Evolutionary conservation across 2,888 invertebrate genomes (phyloP), one percentile per base, ranked within the genome.

Genomic region (Apodemia zela): DNA sequence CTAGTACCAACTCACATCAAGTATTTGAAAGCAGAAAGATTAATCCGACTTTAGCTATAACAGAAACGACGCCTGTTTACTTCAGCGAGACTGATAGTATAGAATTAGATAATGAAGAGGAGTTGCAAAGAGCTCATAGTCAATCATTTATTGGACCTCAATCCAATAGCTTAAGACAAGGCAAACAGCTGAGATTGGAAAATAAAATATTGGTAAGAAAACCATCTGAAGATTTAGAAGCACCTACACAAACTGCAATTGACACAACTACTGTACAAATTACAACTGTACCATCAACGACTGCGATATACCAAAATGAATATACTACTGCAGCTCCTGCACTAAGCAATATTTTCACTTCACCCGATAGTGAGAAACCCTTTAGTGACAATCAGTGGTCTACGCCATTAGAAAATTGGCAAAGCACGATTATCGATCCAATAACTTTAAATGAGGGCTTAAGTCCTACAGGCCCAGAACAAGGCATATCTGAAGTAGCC

Each of bases 401-500:
- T 1, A 89, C 80, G 51, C 85, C 82, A 47, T 89, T 79, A 63
- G 87, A 87, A 38, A 86, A 94, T 59, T 95, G 94, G 95, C 93
- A 94, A 63, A 94, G 94, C 60, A 94, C 96, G 0, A 93, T 94
- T 11, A 65, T 75, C 1, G 95, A 96, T 79, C 96, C 96, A 0
- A 91, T 94, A 38, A 94, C 94, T 29, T 93, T 96, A 17, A 96
- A 96, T 74, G 94, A 95, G 65, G 94, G 93, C 0, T 75, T 95
- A 10, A 89, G 87, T 66, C 84, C 91, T 0, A 78, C 82, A n/a
- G 82, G 76, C 1, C 73, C 74, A 2, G 87, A 87, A 49, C 76
- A 78, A 62, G 71, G 67, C 3, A 69, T 78, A 7, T 76, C 81
- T 68, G 75, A 76, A 66, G 71, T 78, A 17, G 71, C 78, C 35